Base-by-base conservation (phyloP, 1,140 invertebrate genomes). In the Metaphire vulgaris region DNA sequence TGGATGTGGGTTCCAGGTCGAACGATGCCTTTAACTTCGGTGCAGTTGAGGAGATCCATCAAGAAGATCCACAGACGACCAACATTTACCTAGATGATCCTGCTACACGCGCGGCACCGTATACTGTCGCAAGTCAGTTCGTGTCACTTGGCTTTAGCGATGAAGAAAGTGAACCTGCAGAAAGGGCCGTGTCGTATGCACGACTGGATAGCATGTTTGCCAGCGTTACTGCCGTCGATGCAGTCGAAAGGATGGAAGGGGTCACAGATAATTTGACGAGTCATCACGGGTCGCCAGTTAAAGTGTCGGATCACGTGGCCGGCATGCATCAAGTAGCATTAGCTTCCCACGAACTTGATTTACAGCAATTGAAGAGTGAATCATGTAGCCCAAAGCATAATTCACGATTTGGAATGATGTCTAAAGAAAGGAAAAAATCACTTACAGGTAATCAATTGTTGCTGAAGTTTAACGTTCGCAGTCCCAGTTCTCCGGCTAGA, bases 101-200 rank as follows among this genome's bases (percentile, higher is more conserved):
- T 80, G 85, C 84, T 21, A 86, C 85, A 21, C 77, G 83, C 26
- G 84, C 85, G 31, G 84, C 84, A 29, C 85, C 85, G 33, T 85
- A 82, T 74, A 86, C 85, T n/a, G 80, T 84, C 21, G 83, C 82
- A 67, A 85, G 83, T 81, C 84, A 85, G 74, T 84, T 82, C 81
- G 83, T 81, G 14, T 82, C 83, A 12, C 83, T 83, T 77, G 82
- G 79, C 28, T 73, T 73, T 34, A 82, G 81, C 30, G 82, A 81
- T 77, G 77, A 79, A 1, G 83, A 83, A 28, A 82, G 83, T 21
- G 81, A 80, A 78, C 81, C 82, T 33, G 80, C 79, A 72, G 81
- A 81, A 69, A 80, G 81, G 64, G 81, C 81, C 21, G 79, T 68
- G 72, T 80, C 77, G n/a, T 41, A 26, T 21, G 21, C 41, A 12